phyloP scores from a whole-genome alignment of 2,888 invertebrate genomes.

The Acanthococcus lagerstroemiae region DNA sequence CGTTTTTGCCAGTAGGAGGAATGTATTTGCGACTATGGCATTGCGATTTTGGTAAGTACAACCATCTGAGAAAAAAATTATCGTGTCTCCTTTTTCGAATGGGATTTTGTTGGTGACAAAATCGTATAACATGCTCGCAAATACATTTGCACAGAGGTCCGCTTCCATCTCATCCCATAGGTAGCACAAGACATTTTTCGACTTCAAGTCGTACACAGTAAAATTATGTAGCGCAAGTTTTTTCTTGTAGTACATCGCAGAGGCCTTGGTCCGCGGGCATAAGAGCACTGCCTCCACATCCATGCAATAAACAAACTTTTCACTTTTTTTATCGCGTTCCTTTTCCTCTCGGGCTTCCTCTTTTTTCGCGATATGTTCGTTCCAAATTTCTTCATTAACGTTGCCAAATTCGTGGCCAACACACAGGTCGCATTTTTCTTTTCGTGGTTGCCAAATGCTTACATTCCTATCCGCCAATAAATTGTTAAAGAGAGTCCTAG shows the following conservation, averaged over 20 bases:
- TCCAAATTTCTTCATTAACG: not conserved
- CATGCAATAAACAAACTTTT: not conserved
- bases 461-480: not conserved
- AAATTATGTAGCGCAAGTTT: not conserved
- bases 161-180: not conserved
- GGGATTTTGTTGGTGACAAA: not conserved
- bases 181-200: not conserved
- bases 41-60: conserved; percentile 39
- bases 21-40: conserved; percentile 36
- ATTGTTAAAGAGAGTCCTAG: not conserved
- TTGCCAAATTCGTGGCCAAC: not conserved
- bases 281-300: not conserved
- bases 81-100: not conserved
- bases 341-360: not conserved
- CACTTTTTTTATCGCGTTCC: not conserved
- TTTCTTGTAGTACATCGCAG: not conserved
- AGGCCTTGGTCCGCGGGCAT: not conserved
- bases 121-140: not conserved
- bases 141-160: not conserved
- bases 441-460: not conserved
- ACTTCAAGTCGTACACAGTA: not conserved
- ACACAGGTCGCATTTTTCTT: not conserved
- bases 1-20: conserved; percentile 35
- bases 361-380: not conserved
- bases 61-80: conserved; percentile 32